Conservation (phyloP, 1,140 invertebrate species). For the Triops cancriformis region DNA sequence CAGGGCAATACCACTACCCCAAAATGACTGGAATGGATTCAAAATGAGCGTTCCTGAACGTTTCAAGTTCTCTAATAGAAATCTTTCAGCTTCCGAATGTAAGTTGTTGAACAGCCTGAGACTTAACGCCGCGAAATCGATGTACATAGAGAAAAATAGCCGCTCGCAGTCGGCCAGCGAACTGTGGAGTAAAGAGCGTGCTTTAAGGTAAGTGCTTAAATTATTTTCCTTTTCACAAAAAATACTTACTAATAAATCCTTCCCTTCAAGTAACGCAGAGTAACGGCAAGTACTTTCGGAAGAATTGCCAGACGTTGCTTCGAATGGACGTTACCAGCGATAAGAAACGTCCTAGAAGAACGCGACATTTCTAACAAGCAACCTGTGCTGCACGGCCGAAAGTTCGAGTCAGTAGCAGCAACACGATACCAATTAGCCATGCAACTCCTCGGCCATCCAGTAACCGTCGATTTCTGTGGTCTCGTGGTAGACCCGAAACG, state of each 20-base stretch:
- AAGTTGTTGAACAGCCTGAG: neutral
- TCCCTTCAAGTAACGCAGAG: neutral
- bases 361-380: neutral
- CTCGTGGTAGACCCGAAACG: constrained; percentile 17
- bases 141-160: constrained; percentile 3
- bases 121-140: neutral
- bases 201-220: neutral
- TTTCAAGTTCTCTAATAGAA: neutral
- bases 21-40: too few species aligned
- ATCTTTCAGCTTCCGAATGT: neutral
- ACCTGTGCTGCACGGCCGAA: neutral
- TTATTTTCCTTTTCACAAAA: neutral
- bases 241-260: neutral
- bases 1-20: too few species aligned
- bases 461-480: neutral
- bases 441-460: neutral
- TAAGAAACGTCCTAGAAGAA: neutral
- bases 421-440: neutral
- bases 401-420: neutral
- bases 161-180: constrained; percentile 4
- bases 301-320: neutral
- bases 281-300: constrained; percentile 1
- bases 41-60: neutral
- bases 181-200: neutral
- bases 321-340: neutral